phyloP scores from a whole-genome alignment of 2,113 vertebrate species.

The Hyperopisus bebe region DNA sequence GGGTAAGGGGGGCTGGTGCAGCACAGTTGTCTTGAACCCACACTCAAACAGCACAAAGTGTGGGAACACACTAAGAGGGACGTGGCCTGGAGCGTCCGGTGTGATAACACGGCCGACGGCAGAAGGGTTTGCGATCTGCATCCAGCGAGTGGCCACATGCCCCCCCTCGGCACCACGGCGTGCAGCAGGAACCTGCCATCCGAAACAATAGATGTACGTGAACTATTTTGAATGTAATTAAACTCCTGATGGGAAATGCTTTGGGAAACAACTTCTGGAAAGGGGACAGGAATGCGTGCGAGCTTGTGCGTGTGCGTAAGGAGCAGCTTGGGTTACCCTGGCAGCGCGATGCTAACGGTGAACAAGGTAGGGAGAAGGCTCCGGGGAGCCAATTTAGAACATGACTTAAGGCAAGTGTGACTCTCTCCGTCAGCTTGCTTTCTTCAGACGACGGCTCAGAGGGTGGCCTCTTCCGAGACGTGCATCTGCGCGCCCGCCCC shows the following conservation, averaged over 20 bases:
- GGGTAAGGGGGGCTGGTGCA: not conserved
- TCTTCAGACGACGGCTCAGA: slow-evolving; percentile 44
- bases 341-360: slow-evolving; percentile 72
- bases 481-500: slow-evolving; percentile 24
- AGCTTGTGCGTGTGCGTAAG: slow-evolving; percentile 40
- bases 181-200: slow-evolving; percentile 29
- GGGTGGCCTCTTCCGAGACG: slow-evolving; percentile 44
- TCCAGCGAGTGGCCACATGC: not conserved
- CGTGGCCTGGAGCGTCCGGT: not conserved
- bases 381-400: slow-evolving; percentile 90
- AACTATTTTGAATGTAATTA: slow-evolving; percentile 80
- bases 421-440: slow-evolving; percentile 51
- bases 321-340: slow-evolving; percentile 73
- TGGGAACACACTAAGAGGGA: not conserved
- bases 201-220: slow-evolving; percentile 59
- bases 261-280: slow-evolving; percentile 66
- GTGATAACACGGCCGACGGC: not conserved
- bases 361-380: slow-evolving; percentile 80
- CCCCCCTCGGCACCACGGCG: slow-evolving; percentile 40
- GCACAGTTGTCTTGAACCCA: not conserved
- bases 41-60: not conserved
- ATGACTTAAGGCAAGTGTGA: slow-evolving; percentile 78
- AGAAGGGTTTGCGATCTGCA: not conserved
- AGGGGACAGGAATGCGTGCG: slow-evolving; percentile 43
- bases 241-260: slow-evolving; percentile 77